A percentile compares a stretch with the other conserved stretches of the same genome.
phyloP scores from a whole-genome alignment of 2,113 vertebrate genomes.

The Haplochromis vanheusdeni region DNA sequence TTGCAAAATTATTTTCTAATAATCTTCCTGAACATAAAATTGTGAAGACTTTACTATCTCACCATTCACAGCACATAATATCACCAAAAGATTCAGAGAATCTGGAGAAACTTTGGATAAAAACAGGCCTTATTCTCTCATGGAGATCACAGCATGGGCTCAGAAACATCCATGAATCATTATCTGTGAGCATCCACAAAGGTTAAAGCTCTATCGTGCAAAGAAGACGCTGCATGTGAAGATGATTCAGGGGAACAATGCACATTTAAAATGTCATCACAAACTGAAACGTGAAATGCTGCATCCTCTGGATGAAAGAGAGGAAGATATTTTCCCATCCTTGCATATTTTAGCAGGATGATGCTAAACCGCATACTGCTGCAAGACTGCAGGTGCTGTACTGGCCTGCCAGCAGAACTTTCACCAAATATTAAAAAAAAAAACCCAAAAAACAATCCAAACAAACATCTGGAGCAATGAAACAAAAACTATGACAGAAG shows the following conservation, averaged over 20 bases:
- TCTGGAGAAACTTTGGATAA: background rate
- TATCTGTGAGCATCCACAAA: background rate
- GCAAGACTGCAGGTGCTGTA: background rate
- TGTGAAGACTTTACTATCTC: background rate
- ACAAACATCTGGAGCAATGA: background rate
- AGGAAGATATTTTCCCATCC: background rate
- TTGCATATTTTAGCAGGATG: background rate
- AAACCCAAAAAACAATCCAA: fast-evolving
- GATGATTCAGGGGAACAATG: background rate
- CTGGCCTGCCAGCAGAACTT: background rate
- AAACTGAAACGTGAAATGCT: background rate
- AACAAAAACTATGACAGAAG: background rate
- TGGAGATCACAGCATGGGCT: background rate
- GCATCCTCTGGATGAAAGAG: background rate
- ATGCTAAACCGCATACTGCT: background rate
- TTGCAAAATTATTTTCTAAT: background rate
- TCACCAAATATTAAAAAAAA: background rate
- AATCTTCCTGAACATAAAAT: background rate
- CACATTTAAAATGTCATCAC: background rate
- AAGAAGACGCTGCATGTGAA: background rate
- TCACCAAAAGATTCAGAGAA: background rate
- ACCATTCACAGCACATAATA: background rate
- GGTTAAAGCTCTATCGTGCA: background rate
- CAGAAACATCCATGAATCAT: background rate
- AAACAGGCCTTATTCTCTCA: background rate